Conservation (phyloP, 2,113 vertebrate genomes). For the Anarhynchus alexandrinus region DNA sequence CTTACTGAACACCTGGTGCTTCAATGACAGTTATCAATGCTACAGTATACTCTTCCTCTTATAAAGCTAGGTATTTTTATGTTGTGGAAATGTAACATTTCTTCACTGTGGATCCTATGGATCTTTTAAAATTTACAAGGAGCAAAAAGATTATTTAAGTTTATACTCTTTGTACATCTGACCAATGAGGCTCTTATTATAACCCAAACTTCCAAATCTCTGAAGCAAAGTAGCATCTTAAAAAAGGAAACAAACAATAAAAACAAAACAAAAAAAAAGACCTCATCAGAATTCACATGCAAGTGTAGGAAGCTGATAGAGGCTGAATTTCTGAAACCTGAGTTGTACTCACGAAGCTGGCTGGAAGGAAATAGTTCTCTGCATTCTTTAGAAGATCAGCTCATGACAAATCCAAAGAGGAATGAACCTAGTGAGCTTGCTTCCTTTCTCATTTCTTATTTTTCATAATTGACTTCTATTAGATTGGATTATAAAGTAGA, state of each 20-base stretch:
- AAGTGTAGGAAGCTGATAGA: background rate
- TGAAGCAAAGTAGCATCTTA: background rate
- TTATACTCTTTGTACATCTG: background rate
- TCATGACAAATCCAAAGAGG: conserved; percentile 44
- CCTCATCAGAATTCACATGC: background rate
- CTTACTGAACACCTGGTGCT: background rate
- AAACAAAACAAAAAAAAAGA: background rate
- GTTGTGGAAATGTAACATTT: background rate
- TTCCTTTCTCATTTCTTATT: conserved; percentile 58
- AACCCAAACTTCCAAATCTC: background rate
- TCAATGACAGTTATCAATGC: background rate
- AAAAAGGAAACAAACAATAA: background rate
- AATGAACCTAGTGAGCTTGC: conserved; percentile 26
- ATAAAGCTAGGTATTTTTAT: background rate
- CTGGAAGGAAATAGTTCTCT: background rate
- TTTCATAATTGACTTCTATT: conserved; percentile 53
- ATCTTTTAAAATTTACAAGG: background rate
- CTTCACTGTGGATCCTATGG: background rate
- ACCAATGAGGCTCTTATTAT: background rate
- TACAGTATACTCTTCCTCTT: background rate
- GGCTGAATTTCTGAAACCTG: background rate
- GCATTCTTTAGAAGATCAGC: conserved; percentile 21
- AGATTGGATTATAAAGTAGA: conserved; percentile 49
- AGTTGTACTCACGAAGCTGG: background rate
- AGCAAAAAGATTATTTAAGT: background rate